Evolutionary conservation across 2,888 invertebrate species (phyloP).

Genomic region (Adelognathus sp.): DNA sequence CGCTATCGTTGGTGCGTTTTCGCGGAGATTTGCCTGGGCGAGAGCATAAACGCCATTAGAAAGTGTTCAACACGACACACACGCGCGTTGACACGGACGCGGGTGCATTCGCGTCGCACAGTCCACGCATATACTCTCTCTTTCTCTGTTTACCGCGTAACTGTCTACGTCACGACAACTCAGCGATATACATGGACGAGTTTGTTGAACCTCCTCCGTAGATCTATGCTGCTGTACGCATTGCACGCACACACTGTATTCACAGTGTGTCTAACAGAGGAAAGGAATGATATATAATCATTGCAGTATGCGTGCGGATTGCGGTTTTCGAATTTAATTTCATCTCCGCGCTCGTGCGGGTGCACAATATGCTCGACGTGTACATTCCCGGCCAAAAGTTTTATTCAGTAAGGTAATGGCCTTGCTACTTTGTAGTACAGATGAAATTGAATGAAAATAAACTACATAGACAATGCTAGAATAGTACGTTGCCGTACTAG

Average conservation of each 20-base stretch:
- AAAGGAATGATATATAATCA: background rate
- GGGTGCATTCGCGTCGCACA: conserved; percentile 30
- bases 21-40: conserved; percentile 29
- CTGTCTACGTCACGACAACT: conserved; percentile 41
- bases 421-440: too few relatives aligned
- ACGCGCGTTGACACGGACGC: conserved; percentile 17
- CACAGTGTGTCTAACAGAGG: background rate
- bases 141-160: conserved; percentile 55
- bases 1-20: conserved; percentile 1
- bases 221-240: background rate
- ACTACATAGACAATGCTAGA: too few relatives aligned
- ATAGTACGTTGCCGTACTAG: too few relatives aligned
- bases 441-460: too few relatives aligned
- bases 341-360: background rate
- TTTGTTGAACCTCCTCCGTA: conserved; percentile 51
- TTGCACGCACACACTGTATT: background rate
- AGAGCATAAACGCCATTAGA: conserved; percentile 58
- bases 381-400: too few relatives aligned
- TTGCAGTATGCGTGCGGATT: conserved; percentile 9
- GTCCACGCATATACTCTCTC: conserved; percentile 43
- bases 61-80: conserved; percentile 48
- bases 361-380: conserved; percentile 2
- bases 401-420: too few relatives aligned
- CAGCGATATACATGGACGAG: conserved; percentile 8
- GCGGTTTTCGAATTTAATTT: conserved; percentile 30